phyloP scores from a whole-genome alignment of 2,888 invertebrate genomes.

The Drosophila stalkeri region DNA sequence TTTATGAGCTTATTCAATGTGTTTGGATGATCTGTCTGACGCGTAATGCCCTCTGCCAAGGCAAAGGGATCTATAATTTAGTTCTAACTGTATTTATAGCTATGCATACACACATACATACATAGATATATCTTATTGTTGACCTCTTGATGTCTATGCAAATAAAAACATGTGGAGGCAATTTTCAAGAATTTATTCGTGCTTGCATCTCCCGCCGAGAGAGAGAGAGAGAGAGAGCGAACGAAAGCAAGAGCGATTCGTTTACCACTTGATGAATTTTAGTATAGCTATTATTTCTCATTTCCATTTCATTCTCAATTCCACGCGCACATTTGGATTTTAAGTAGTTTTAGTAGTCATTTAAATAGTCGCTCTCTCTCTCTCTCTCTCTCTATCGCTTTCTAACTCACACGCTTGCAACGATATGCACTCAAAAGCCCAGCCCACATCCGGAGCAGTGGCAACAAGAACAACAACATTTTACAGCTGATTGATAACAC shows the following conservation, averaged over 20 bases:
- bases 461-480: not conserved
- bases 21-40: not conserved
- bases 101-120: slow-evolving; percentile 1
- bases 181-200: slow-evolving; percentile 1
- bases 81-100: slow-evolving; percentile 2
- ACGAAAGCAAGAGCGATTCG: slow-evolving; percentile 3
- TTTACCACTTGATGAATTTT: slow-evolving; percentile 71
- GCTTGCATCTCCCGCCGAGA: slow-evolving; percentile 42
- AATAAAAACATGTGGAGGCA: slow-evolving; percentile 29
- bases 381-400: not conserved
- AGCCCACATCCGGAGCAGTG: not conserved
- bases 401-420: not conserved
- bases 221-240: not conserved
- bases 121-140: not conserved
- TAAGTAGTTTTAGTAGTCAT: slow-evolving; percentile 75
- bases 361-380: slow-evolving; percentile 59
- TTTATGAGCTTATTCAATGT: not conserved
- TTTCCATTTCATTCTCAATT: slow-evolving; percentile 24
- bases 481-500: slow-evolving; percentile 7
- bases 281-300: slow-evolving; percentile 41
- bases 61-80: slow-evolving; percentile 4
- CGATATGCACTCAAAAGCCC: not conserved
- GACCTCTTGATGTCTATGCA: slow-evolving; percentile 9
- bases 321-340: slow-evolving; percentile 42
- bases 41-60: not conserved